A percentile compares a stretch with the other conserved stretches of the same genome.
Conservation (phyloP, 1,140 invertebrate species). For the Papilio glaucus region DNA sequence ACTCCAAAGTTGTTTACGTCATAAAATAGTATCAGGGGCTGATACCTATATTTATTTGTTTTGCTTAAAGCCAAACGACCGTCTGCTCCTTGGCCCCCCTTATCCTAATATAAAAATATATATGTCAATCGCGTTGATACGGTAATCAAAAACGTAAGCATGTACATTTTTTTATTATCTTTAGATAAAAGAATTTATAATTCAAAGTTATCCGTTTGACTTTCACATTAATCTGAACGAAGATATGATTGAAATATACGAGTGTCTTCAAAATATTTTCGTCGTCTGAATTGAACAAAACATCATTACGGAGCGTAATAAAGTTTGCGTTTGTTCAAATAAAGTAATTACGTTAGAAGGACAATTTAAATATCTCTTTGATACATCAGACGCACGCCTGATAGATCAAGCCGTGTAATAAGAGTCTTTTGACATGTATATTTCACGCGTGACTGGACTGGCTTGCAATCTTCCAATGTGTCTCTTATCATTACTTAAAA, state of each 20-base stretch:
- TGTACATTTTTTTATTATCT: background rate
- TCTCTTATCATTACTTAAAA: conserved; percentile 8
- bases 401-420: conserved; percentile 10
- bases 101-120: conserved; percentile 13
- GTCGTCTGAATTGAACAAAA: background rate
- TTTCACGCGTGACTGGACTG: conserved; percentile 28
- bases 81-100: background rate
- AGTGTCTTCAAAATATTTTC: background rate
- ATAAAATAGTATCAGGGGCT: background rate
- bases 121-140: conserved; percentile 10
- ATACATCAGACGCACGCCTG: background rate
- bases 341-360: background rate
- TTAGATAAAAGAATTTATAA: conserved; percentile 12
- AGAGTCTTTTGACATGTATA: conserved; percentile 20
- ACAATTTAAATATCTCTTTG: conserved; percentile 26
- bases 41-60: background rate
- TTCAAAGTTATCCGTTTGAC: conserved; percentile 14
- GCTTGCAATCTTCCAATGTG: conserved; percentile 12
- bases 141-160: background rate
- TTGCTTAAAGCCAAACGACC: background rate
- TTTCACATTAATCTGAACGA: conserved; percentile 15
- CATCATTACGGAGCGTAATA: background rate
- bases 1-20: background rate
- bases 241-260: background rate
- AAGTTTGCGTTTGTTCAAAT: conserved; percentile 1